These are phyloP conservation scores for Galeopsomyia nigrocyanea DNA, from an alignment of 2,888 invertebrate genomes.

Conservation along the genomic window DNA sequence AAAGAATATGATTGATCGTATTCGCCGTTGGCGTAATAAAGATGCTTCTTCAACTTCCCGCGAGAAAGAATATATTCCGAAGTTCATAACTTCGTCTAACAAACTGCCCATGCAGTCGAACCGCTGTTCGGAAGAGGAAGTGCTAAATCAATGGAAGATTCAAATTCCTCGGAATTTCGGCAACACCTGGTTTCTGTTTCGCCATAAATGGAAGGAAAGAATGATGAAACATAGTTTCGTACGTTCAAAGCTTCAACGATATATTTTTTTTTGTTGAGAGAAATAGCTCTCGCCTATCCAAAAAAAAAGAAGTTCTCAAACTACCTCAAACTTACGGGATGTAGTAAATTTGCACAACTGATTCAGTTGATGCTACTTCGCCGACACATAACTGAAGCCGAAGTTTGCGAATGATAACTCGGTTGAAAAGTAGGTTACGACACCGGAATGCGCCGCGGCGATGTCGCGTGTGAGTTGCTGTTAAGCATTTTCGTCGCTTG, in stretches of 20 bases:
- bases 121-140: not conserved
- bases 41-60: not conserved
- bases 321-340: too few species aligned
- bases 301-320: too few species aligned
- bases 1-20: too few species aligned
- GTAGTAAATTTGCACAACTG: too few species aligned
- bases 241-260: too few species aligned
- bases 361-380: too few species aligned
- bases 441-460: not conserved
- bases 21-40: constrained; percentile 7
- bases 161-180: too few species aligned
- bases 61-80: constrained; percentile 22
- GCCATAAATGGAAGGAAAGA: too few species aligned
- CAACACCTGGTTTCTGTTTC: too few species aligned
- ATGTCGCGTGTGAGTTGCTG: not conserved
- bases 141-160: not conserved
- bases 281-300: too few species aligned
- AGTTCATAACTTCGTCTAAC: constrained; percentile 44
- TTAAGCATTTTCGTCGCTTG: constrained; percentile 13
- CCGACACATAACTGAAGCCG: not conserved
- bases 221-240: too few species aligned
- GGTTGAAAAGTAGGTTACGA: constrained; percentile 29
- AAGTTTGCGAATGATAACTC: constrained; percentile 38
- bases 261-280: too few species aligned
- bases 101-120: constrained; percentile 11